Percentiles rank a stretch among this genome's conserved stretches.
Conservation (phyloP, 2,888 invertebrate genomes). For the Colostygia pectinataria region DNA sequence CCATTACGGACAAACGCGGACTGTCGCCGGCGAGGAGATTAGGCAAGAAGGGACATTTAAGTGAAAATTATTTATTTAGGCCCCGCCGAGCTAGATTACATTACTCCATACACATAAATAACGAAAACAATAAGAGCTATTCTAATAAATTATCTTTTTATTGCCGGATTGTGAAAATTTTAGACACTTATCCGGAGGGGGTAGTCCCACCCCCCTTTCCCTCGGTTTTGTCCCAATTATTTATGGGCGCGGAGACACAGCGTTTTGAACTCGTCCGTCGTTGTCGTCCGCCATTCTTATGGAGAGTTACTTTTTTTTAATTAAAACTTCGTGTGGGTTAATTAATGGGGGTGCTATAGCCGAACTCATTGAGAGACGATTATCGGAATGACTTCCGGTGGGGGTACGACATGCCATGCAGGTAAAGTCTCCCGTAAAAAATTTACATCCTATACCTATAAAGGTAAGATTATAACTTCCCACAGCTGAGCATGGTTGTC, state of each 20-base stretch:
- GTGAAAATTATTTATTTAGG: slow-evolving; percentile 83
- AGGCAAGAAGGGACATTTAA: slow-evolving; percentile 83
- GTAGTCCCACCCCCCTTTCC: slow-evolving; percentile 24
- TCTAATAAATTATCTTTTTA: slow-evolving; percentile 84
- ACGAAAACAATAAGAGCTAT: slow-evolving; percentile 83
- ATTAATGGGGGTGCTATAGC: slow-evolving; percentile 68
- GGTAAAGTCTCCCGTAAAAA: slow-evolving; percentile 8
- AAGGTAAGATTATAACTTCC: neutral
- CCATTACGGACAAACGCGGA: slow-evolving; percentile 77
- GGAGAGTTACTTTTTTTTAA: slow-evolving; percentile 74
- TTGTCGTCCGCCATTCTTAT: slow-evolving; percentile 68
- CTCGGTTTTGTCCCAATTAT: slow-evolving; percentile 80
- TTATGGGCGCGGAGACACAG: slow-evolving; percentile 77
- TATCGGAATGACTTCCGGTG: slow-evolving; percentile 44
- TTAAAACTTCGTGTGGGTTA: slow-evolving; percentile 78
- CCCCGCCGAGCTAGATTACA: slow-evolving; percentile 80
- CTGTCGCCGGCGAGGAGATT: slow-evolving; percentile 75
- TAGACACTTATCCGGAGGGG: slow-evolving; percentile 77
- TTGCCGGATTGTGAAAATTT: slow-evolving; percentile 84
- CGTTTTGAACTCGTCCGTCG: slow-evolving; percentile 76
- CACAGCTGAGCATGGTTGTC: neutral
- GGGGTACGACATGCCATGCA: slow-evolving; percentile 33
- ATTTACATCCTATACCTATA: neutral
- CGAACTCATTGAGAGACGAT: slow-evolving; percentile 41
- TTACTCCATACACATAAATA: slow-evolving; percentile 83